These are phyloP conservation scores for Lateolabrax maculatus DNA, from an alignment of 2,797 vertebrate species.

Conservation along the genomic window DNA sequence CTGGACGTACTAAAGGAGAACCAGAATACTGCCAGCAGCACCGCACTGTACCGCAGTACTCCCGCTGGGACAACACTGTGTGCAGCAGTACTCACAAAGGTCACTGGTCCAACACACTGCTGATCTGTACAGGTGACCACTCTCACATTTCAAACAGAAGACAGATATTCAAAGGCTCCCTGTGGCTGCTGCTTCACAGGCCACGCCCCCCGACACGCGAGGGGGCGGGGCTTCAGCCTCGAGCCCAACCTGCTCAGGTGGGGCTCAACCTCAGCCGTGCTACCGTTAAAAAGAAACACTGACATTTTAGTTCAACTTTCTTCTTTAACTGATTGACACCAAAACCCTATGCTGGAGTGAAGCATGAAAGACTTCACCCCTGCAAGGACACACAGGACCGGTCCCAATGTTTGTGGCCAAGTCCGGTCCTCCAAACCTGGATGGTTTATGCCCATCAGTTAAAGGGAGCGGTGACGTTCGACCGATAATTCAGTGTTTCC, in stretches of 20 bases:
- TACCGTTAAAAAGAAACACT: conserved; percentile 41
- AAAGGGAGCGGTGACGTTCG: neutral
- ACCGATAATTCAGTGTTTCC: conserved; percentile 25
- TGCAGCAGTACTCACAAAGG: conserved; percentile 74
- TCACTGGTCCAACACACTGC: conserved; percentile 41
- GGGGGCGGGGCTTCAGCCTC: conserved; percentile 14
- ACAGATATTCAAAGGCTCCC: conserved; percentile 47
- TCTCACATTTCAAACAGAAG: conserved; percentile 57
- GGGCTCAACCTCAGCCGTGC: conserved; percentile 18
- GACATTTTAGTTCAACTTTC: conserved; percentile 22
- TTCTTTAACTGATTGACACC: conserved; percentile 26
- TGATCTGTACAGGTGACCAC: conserved; percentile 17
- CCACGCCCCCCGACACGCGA: neutral
- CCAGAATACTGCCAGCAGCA: conserved; percentile 60
- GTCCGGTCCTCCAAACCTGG: neutral
- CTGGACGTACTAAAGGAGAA: conserved; percentile 63
- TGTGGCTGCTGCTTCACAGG: conserved; percentile 47
- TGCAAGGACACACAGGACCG: neutral
- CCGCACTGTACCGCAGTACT: conserved; percentile 32
- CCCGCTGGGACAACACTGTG: conserved; percentile 51
- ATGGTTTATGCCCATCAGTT: conserved; percentile 17
- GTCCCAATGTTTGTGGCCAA: accelerated
- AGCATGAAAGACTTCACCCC: conserved; percentile 2
- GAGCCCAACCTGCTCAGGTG: conserved; percentile 9
- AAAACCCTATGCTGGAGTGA: conserved; percentile 4